A percentile compares a stretch with the other conserved stretches of the same genome.
Conservation (phyloP, 2,888 invertebrate genomes). For the Ormyrus labotus region DNA sequence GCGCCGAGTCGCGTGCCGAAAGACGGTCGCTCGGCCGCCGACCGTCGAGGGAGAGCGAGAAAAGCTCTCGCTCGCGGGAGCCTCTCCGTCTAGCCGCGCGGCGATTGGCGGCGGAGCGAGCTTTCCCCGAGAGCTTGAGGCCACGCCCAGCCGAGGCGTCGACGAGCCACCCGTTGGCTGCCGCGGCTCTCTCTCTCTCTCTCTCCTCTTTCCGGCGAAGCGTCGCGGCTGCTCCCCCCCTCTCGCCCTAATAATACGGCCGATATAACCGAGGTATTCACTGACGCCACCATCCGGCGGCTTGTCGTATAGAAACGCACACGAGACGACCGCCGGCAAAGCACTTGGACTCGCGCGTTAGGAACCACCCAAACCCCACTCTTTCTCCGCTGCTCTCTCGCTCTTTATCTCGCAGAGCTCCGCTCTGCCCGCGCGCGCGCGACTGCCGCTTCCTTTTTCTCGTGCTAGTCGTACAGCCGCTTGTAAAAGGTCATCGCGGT, state of each 20-base stretch:
- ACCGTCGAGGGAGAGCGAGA: too few species aligned
- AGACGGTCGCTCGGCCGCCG: constrained; percentile 16
- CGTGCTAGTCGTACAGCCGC: neutral
- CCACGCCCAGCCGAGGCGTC: constrained; percentile 56
- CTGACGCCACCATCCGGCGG: constrained; percentile 20
- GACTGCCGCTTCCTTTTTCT: constrained; percentile 1
- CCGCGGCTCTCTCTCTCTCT: constrained; percentile 4
- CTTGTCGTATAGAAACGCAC: constrained; percentile 5
- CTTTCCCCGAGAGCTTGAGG: constrained; percentile 64
- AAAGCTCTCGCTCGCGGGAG: neutral
- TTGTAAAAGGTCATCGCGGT: too few species aligned
- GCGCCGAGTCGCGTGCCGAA: constrained; percentile 17
- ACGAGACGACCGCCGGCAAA: constrained; percentile 24
- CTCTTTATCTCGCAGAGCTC: neutral
- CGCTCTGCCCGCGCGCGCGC: neutral
- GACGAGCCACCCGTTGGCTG: constrained; percentile 60
- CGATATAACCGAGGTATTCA: constrained; percentile 2
- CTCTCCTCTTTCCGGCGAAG: constrained; percentile 50
- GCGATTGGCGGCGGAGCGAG: constrained; percentile 63
- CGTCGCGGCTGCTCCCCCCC: constrained; percentile 55
- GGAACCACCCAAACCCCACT: neutral
- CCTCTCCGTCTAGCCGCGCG: constrained; percentile 14
- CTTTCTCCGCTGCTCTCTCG: neutral
- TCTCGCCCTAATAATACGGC: constrained; percentile 4
- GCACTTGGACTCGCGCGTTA: constrained; percentile 5